Percentiles rank a stretch among this genome's conserved stretches.
phyloP scores from a whole-genome alignment of 2,888 invertebrate species.

The Scaeva pyrastri region DNA sequence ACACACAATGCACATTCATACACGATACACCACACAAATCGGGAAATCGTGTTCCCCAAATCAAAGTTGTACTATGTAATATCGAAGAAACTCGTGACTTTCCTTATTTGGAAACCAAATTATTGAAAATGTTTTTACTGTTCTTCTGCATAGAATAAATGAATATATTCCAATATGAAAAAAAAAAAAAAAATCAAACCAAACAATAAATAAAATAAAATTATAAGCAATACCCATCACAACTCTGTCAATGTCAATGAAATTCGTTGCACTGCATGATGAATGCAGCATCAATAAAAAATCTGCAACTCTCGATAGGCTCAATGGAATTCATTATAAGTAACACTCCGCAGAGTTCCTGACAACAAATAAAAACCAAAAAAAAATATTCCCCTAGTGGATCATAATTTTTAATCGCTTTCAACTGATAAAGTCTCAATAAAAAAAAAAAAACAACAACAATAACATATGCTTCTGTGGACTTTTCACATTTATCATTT shows the following conservation, averaged over 20 bases:
- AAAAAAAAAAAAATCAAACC: not conserved
- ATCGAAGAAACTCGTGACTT: slow-evolving; percentile 52
- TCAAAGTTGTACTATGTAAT: not conserved
- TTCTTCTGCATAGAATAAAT: slow-evolving; percentile 62
- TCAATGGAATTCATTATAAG: slow-evolving; percentile 43
- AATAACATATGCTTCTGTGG: slow-evolving; percentile 35
- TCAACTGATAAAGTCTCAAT: slow-evolving; percentile 67
- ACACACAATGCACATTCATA: too few species aligned
- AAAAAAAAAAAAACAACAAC: slow-evolving; percentile 34
- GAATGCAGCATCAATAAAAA: slow-evolving; percentile 66
- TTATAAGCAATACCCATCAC: slow-evolving; percentile 20
- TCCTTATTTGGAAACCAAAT: slow-evolving; percentile 48
- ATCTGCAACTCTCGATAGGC: slow-evolving; percentile 64
- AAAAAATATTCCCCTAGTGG: slow-evolving; percentile 51
- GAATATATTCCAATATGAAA: slow-evolving; percentile 39
- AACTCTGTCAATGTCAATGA: slow-evolving; percentile 62
- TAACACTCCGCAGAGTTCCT: slow-evolving; percentile 13
- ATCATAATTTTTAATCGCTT: slow-evolving; percentile 75
- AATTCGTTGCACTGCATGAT: slow-evolving; percentile 61
- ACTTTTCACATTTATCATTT: slow-evolving; percentile 37
- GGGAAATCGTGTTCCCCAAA: slow-evolving; percentile 45
- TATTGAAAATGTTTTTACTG: slow-evolving; percentile 36
- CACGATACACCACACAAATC: slow-evolving; percentile 40
- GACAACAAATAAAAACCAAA: not conserved
- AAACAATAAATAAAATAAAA: not conserved